A percentile compares a stretch with the other conserved stretches of the same genome.
phyloP scores from a whole-genome alignment of 2,888 invertebrate species.

The Sesamia inferens region DNA sequence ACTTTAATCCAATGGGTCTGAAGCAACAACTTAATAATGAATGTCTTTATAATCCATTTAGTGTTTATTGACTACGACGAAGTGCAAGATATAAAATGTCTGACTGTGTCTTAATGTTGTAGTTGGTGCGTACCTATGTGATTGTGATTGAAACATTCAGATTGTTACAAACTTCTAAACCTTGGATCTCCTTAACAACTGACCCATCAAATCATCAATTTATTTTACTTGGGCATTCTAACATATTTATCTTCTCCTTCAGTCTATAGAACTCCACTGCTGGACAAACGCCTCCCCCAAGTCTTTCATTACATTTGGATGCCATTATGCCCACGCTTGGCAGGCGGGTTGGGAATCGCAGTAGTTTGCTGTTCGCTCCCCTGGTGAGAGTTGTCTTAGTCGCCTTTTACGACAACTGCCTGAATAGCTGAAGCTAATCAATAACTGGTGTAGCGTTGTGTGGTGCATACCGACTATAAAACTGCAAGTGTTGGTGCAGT shows the following conservation, averaged over 20 bases:
- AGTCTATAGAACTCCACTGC: too few relatives aligned
- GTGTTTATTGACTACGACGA: constrained; percentile 1
- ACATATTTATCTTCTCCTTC: background rate
- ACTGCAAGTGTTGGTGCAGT: constrained; percentile 93
- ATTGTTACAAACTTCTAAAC: background rate
- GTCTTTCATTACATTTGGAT: too few relatives aligned
- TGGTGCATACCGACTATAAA: constrained; percentile 88
- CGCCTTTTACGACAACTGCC: background rate
- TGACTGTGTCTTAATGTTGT: background rate
- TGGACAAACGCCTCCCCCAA: too few relatives aligned
- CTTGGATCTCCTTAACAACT: background rate
- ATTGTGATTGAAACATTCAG: background rate
- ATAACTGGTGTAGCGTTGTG: background rate
- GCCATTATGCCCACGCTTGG: too few relatives aligned
- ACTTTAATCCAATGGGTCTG: background rate
- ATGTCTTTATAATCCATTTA: background rate
- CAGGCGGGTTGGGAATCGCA: too few relatives aligned
- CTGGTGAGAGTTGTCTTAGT: too few relatives aligned
- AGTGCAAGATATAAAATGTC: background rate
- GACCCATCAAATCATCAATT: background rate
- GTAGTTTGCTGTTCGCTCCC: too few relatives aligned
- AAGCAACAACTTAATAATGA: constrained; percentile 1
- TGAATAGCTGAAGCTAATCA: background rate
- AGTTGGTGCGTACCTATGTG: background rate
- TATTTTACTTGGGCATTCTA: background rate